Percentiles rank a stretch among this genome's conserved stretches.
These are phyloP conservation scores for Andrena praecox DNA, from an alignment of 2,888 invertebrate species.

Conservation along the genomic window DNA sequence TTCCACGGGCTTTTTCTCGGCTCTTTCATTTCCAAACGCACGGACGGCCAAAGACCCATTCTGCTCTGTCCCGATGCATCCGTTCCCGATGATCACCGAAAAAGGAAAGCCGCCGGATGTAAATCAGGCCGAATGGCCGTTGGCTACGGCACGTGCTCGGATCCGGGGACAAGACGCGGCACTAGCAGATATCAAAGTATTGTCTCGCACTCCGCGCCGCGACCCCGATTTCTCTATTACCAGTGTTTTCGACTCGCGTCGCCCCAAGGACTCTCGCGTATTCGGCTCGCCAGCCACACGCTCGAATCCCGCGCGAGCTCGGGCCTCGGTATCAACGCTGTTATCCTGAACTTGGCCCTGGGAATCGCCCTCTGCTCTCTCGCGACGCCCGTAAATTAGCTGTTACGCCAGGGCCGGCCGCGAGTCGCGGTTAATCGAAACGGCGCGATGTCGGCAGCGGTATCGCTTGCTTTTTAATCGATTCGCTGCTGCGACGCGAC, in stretches of 20 bases:
- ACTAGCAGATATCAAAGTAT: constrained; percentile 47
- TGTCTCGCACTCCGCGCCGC: constrained; percentile 46
- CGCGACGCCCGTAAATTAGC: constrained; percentile 20
- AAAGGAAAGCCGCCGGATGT: constrained; percentile 50
- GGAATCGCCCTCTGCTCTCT: not conserved
- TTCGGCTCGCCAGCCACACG: constrained; percentile 21
- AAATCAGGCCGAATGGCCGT: constrained; percentile 64
- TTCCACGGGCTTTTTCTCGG: constrained; percentile 18
- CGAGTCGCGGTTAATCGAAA: constrained; percentile 17
- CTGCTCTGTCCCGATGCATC: constrained; percentile 36
- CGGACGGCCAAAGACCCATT: constrained; percentile 34
- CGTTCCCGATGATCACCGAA: constrained; percentile 45
- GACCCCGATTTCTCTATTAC: constrained; percentile 63
- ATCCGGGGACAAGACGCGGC: constrained; percentile 40
- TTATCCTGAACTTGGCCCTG: constrained; percentile 35
- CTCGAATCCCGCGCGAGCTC: constrained; percentile 17
- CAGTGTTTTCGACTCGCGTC: constrained; percentile 10
- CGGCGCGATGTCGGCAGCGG: not conserved
- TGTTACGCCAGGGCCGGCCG: constrained; percentile 1
- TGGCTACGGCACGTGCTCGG: constrained; percentile 56
- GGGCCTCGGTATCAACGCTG: not conserved
- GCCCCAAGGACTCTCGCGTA: constrained; percentile 31
- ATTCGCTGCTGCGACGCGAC: not conserved
- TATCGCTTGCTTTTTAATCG: not conserved
- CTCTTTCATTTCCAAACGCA: constrained; percentile 8